A percentile compares a stretch with the other conserved stretches of the same genome.
These are phyloP conservation scores for Strigamia maritima DNA, from an alignment of 2,888 invertebrate species.

Conservation along the genomic window DNA sequence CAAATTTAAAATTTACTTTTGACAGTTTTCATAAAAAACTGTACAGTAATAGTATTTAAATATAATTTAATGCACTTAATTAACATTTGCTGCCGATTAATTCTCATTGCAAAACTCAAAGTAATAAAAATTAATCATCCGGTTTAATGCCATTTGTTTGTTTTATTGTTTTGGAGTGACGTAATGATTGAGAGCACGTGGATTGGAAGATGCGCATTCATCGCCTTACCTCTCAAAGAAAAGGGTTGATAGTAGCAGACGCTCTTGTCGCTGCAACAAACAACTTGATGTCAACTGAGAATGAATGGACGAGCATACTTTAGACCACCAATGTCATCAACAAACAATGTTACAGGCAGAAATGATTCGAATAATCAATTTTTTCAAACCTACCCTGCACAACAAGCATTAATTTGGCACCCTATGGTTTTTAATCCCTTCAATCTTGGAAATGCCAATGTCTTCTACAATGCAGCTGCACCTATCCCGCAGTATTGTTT, in stretches of 20 bases:
- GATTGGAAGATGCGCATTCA: slow-evolving; percentile 27
- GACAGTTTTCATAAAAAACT: not conserved
- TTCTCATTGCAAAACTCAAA: not conserved
- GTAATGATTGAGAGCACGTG: slow-evolving; percentile 20
- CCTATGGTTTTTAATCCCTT: slow-evolving; percentile 13
- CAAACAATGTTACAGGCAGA: not conserved
- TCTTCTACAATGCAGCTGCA: slow-evolving; percentile 1
- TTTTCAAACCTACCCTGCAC: not conserved
- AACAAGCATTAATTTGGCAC: not conserved
- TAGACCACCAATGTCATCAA: not conserved
- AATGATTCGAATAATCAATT: slow-evolving; percentile 9
- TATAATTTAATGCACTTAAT: too few species aligned
- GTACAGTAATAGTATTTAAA: not conserved
- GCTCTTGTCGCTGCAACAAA: not conserved
- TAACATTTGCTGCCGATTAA: too few species aligned
- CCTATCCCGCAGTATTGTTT: slow-evolving; percentile 2
- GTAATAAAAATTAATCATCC: not conserved
- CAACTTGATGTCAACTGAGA: not conserved
- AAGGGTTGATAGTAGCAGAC: not conserved
- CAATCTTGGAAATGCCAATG: not conserved
- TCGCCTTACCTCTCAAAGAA: not conserved
- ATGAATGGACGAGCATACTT: slow-evolving; percentile 4
- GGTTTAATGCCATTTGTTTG: not conserved
- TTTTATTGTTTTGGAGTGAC: slow-evolving; percentile 22
- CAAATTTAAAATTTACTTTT: not conserved